Evolutionary conservation across 2,888 invertebrate species (phyloP), one percentile per base, ranked within the genome.

Genomic region (Cotesia congregata): DNA sequence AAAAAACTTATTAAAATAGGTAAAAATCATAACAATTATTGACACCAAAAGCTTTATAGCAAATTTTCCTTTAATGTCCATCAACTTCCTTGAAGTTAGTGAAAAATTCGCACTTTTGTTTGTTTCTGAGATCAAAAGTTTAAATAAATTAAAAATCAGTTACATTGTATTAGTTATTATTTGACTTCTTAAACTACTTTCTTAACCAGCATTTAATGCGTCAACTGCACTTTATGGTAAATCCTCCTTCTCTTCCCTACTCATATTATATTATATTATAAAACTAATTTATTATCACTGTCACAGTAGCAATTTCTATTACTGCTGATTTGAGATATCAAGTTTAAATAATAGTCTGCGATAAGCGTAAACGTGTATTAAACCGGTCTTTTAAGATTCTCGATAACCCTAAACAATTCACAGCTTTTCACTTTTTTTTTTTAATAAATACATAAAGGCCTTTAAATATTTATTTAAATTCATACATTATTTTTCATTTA

Each of bases 271-370:
- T 50, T 50, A 50, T 50, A 50, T 12, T 50, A 50, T 50, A 6
- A 50, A 50, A 50, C 50, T 50, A 50, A 50, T 50, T 50, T 50
- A 50, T 50, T 50, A 50, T 50, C 50, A 50, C 50, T 50, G 50
- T 50, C 50, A 50, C 50, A 50, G 50, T 50, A 50, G 50, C 50
- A 50, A 50, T 50, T 50, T 50, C 50, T 50, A 50, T 50, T 50
- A 50, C 50, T 50, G 50, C 50, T 12, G 50, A 50, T 50, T 50
- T 50, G 12, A 50, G 50, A 50, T 50, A 50, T 50, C 60, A 17
- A 72, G 71, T 59, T 61, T 72, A 72, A 72, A 72, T 72, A 72
- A 72, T 72, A 61, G 71, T 61, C 61, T 62, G 61, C 40, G 71
- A 72, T 72, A 72, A 72, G 71, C 62, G 60, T 62, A 62, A 61